phyloP scores from a whole-genome alignment of 2,797 vertebrate genomes.

The Clangula hyemalis region DNA sequence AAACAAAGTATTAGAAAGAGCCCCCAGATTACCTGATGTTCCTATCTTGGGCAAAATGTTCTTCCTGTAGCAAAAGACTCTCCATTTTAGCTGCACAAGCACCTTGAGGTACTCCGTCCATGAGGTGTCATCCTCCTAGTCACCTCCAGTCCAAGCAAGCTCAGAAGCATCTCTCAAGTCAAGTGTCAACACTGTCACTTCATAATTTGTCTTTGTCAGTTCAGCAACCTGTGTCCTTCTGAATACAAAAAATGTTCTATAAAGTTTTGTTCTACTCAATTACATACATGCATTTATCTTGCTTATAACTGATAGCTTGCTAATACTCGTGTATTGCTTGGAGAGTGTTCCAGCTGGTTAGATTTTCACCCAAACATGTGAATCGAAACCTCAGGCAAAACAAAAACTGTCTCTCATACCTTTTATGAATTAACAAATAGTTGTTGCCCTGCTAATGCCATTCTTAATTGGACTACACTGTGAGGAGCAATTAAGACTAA shows the following conservation, averaged over 20 bases:
- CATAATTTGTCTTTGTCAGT: background rate
- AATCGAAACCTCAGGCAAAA: conserved; percentile 62
- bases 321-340: conserved; percentile 35
- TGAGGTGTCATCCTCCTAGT: background rate
- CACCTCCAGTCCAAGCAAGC: background rate
- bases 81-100: background rate
- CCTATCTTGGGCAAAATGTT: background rate
- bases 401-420: conserved; percentile 61
- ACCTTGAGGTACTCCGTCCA: background rate
- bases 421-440: conserved; percentile 78
- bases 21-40: background rate
- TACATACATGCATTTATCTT: conserved; percentile 35
- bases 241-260: background rate
- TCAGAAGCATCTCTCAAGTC: background rate
- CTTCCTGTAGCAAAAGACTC: background rate
- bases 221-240: background rate
- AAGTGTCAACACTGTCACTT: background rate
- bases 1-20: background rate
- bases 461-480: conserved; percentile 76
- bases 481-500: conserved; percentile 78
- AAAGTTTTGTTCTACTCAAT: conserved; percentile 27
- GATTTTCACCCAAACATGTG: conserved; percentile 51
- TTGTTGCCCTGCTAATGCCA: conserved; percentile 62
- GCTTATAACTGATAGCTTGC: conserved; percentile 46
- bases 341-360: conserved; percentile 53